Evolutionary conservation across 1,140 invertebrate species (phyloP), one percentile per base, ranked within the genome.

Genomic region (Drosophila littoralis): DNA sequence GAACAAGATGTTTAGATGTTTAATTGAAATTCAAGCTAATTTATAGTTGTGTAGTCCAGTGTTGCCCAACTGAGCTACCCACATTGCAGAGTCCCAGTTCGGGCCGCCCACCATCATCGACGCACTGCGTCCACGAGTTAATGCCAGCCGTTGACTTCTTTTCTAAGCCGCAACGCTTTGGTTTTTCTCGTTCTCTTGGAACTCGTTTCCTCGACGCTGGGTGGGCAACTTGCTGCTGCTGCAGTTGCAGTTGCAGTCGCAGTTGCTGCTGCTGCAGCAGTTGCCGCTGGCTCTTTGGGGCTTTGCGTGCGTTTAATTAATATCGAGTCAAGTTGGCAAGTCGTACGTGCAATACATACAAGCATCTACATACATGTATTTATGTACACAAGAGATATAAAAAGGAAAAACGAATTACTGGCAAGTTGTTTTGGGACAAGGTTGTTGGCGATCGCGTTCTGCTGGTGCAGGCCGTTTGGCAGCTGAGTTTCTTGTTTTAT

Each of bases 391-490:
- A 15, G 28, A 55, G 64, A 60, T 74, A 74, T 74, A 69, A 74
- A 74, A 74, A 74, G 65, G 71, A 74, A 74, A 74, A 74, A 69
- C 71, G 55, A 69, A 86, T 76, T 71, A 75, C 70, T 75, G 42
- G 64, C 79, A 81, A 88, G 82, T 91, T 82, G 82, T 90, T 91
- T 77, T 91, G 82, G 88, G 68, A 91, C 86, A 91, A 90, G 86
- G 86, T 83, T 90, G 80, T 83, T 88, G 67, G 51, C 81, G 76
- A 64, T 81, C 78, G 60, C 78, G 50, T 84, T 84, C 71, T 69
- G 45, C 45, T 68, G 52, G 50, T 64, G 46, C 50, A 38, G 65
- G 6, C 43, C 51, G 48, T 45, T 66, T 55, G 63, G 57, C 59
- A 65, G 68, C 64, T 59, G 45, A 55, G 73, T 63, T 73, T 65